Percentiles rank a stretch among this genome's conserved stretches.
phyloP scores from a whole-genome alignment of 2,797 vertebrate genomes.

The Toxotes lorentzi region DNA sequence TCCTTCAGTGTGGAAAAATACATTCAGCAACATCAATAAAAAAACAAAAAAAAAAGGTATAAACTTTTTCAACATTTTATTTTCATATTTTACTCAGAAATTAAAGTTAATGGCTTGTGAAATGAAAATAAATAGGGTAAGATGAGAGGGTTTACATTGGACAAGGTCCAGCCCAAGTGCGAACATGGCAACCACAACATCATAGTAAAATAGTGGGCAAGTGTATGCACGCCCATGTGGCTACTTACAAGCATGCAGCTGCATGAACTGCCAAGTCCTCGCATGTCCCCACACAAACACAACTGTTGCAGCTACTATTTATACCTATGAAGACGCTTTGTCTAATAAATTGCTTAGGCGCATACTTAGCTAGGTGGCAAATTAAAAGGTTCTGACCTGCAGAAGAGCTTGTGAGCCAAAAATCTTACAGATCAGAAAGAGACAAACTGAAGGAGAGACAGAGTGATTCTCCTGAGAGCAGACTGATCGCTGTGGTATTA shows the following conservation, averaged over 20 bases:
- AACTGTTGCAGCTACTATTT: conserved; percentile 13
- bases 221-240: conserved; percentile 14
- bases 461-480: neutral
- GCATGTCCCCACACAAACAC: conserved; percentile 22
- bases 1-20: conserved; percentile 46
- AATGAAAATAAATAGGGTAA: conserved; percentile 35
- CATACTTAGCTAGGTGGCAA: conserved; percentile 38
- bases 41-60: neutral
- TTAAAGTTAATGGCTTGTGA: conserved; percentile 55
- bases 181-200: conserved; percentile 44
- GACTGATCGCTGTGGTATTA: neutral
- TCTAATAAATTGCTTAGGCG: conserved; percentile 23
- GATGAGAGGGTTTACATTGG: conserved; percentile 46
- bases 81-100: conserved; percentile 36
- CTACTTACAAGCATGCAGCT: conserved; percentile 17
- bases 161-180: conserved; percentile 29
- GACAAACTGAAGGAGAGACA: conserved; percentile 7
- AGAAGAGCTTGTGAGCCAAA: conserved; percentile 15
- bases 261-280: conserved; percentile 10
- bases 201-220: conserved; percentile 34
- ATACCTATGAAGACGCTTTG: conserved; percentile 23
- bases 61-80: conserved; percentile 20
- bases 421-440: conserved; percentile 3
- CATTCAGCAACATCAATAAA: conserved; percentile 19
- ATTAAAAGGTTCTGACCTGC: conserved; percentile 36